A percentile compares a stretch with the other conserved stretches of the same genome.
Conservation (phyloP, 2,797 vertebrate genomes). For the Microhierax caerulescens region DNA sequence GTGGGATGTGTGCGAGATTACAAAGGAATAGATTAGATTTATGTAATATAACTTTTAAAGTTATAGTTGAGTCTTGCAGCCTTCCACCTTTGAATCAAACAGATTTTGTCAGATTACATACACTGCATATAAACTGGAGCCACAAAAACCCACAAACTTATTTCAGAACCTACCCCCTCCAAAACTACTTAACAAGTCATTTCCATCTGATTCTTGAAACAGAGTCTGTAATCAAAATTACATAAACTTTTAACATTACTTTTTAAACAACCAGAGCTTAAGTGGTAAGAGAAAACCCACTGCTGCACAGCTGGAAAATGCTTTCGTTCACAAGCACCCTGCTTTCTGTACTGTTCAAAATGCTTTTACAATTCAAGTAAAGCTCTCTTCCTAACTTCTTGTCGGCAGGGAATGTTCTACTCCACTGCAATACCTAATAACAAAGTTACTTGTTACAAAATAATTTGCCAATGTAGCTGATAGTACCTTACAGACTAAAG, state of each 20-base stretch:
- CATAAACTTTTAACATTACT: slow-evolving; percentile 17
- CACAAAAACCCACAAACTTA: neutral
- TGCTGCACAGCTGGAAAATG: neutral
- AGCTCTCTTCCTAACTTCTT: neutral
- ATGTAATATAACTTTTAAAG: neutral
- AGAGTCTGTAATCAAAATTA: neutral
- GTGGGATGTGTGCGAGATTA: neutral
- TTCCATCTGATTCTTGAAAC: neutral
- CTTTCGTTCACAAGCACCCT: neutral
- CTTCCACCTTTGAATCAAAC: neutral
- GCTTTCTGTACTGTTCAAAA: neutral
- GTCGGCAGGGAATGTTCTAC: neutral
- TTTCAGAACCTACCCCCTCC: neutral
- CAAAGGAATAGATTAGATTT: neutral
- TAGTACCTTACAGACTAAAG: neutral
- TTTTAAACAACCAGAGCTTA: slow-evolving; percentile 27
- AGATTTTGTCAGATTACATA: neutral
- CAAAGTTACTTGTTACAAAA: neutral
- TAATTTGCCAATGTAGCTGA: neutral
- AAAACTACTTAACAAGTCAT: slow-evolving; percentile 32
- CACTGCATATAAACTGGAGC: neutral
- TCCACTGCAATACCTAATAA: neutral
- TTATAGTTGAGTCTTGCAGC: neutral
- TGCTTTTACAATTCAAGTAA: neutral
- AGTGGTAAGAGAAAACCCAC: neutral